Percentiles rank a stretch among this genome's conserved stretches.
Evolutionary conservation across 2,888 invertebrate genomes (phyloP).

Genomic region (Scaeva pyrastri): DNA sequence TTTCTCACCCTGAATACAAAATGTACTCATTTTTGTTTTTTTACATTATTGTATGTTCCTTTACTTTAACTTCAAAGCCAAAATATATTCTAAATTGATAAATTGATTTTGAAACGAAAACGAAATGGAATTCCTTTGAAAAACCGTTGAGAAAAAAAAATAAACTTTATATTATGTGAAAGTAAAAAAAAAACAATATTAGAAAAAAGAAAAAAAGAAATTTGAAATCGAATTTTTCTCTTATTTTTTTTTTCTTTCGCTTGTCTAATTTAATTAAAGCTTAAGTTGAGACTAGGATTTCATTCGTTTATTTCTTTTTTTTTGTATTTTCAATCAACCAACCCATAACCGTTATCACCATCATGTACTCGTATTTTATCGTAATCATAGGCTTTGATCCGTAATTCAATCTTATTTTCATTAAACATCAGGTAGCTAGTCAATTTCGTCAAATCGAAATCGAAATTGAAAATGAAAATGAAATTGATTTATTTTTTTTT

Average conservation of each 20-base stretch:
- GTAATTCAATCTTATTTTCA: slow-evolving; percentile 59
- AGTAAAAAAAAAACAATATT: not conserved
- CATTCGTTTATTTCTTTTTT: not conserved
- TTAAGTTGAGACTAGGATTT: slow-evolving; percentile 20
- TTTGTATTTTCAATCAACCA: slow-evolving; percentile 11
- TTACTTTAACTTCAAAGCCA: not conserved
- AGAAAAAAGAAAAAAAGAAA: slow-evolving; percentile 19
- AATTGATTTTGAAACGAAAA: not conserved
- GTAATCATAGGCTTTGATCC: slow-evolving; percentile 46
- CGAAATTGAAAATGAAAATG: not conserved
- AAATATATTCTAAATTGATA: not conserved
- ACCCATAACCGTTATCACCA: slow-evolving; percentile 1
- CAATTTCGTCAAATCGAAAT: slow-evolving; percentile 4
- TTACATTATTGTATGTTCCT: too few relatives aligned
- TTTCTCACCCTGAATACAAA: too few relatives aligned
- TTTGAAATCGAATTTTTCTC: slow-evolving; percentile 25
- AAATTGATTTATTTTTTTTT: not conserved
- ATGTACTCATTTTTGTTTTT: too few relatives aligned
- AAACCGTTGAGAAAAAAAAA: not conserved
- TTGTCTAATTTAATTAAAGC: slow-evolving; percentile 64
- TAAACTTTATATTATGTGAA: not conserved
- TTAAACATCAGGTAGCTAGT: slow-evolving; percentile 20
- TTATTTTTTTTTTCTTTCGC: slow-evolving; percentile 16
- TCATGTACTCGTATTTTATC: slow-evolving; percentile 13
- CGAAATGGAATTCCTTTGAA: not conserved